These are phyloP conservation scores for Epinephelus malabaricus DNA, from an alignment of 2,797 vertebrate genomes.

Conservation along the genomic window DNA sequence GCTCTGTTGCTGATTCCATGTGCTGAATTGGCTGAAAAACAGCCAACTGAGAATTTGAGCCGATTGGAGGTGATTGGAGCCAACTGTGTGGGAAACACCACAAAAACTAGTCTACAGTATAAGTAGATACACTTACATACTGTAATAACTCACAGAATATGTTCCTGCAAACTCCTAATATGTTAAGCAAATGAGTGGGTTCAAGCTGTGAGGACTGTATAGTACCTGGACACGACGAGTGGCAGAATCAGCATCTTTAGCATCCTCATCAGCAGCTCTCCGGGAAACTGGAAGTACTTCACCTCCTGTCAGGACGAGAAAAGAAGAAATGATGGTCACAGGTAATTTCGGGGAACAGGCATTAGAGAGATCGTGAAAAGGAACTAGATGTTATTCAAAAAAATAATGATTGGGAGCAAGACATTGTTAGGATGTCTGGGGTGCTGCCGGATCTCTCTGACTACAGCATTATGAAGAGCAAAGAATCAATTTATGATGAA, in stretches of 20 bases:
- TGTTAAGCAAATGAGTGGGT: background rate
- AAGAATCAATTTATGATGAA: background rate
- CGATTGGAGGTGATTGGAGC: no score
- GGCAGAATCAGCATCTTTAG: constrained; percentile 96
- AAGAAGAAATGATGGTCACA: background rate
- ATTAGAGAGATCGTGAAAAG: background rate
- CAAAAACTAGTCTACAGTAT: no score
- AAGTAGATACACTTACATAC: background rate
- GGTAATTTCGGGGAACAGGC: background rate
- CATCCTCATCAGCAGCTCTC: constrained; percentile 97
- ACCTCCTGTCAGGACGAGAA: constrained; percentile 88
- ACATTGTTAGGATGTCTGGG: background rate
- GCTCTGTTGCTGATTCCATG: no score
- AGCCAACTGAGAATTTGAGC: no score
- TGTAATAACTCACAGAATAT: background rate
- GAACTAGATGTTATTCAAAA: background rate
- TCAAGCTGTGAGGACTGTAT: background rate
- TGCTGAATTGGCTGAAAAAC: no score
- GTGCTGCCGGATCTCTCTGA: background rate
- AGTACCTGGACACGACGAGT: constrained; percentile 94
- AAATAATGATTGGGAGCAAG: background rate
- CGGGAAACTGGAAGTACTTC: constrained; percentile 97
- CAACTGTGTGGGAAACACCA: no score
- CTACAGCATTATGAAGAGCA: background rate
- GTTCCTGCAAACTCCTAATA: background rate